Evolutionary conservation across 2,888 invertebrate species (phyloP).

Genomic region (Morpho helenor): DNA sequence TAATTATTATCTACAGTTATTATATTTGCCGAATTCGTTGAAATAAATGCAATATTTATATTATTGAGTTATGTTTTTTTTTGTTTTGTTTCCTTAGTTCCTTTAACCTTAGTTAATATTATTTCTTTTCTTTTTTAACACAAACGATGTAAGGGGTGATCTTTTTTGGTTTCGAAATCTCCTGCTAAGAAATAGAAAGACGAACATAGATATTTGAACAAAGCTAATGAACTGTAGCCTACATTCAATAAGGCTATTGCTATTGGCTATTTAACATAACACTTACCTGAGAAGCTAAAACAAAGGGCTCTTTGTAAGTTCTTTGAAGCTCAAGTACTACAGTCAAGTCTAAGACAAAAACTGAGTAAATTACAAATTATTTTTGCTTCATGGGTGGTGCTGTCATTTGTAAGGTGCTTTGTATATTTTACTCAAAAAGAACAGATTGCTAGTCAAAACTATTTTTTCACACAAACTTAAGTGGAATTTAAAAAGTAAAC

Average conservation of each 20-base stretch:
- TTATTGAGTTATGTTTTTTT: conserved; percentile 77
- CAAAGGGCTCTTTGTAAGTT: conserved; percentile 48
- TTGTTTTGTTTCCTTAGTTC: conserved; percentile 64
- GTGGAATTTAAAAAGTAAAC: conserved; percentile 26
- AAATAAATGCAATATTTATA: conserved; percentile 81
- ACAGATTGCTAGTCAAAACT: conserved; percentile 18
- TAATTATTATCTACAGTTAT: conserved; percentile 77
- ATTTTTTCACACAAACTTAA: neutral
- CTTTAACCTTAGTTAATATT: conserved; percentile 60
- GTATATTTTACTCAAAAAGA: neutral
- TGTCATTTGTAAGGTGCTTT: conserved; percentile 28
- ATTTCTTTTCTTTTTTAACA: conserved; percentile 39
- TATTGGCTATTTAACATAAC: conserved; percentile 13
- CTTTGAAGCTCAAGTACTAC: conserved; percentile 10
- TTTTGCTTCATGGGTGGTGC: conserved; percentile 54
- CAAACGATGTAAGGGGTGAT: conserved; percentile 18
- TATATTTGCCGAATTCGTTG: conserved; percentile 78
- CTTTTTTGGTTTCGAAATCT: conserved; percentile 24
- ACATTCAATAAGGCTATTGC: conserved; percentile 31
- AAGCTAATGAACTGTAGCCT: conserved; percentile 37
- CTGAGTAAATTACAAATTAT: conserved; percentile 26
- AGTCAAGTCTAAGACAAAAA: conserved; percentile 26
- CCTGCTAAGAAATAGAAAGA: conserved; percentile 32
- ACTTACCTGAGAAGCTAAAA: conserved; percentile 57
- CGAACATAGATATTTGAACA: conserved; percentile 51